Evolutionary conservation across 2,888 invertebrate genomes (phyloP).

Genomic region (Aphidius colemani): DNA sequence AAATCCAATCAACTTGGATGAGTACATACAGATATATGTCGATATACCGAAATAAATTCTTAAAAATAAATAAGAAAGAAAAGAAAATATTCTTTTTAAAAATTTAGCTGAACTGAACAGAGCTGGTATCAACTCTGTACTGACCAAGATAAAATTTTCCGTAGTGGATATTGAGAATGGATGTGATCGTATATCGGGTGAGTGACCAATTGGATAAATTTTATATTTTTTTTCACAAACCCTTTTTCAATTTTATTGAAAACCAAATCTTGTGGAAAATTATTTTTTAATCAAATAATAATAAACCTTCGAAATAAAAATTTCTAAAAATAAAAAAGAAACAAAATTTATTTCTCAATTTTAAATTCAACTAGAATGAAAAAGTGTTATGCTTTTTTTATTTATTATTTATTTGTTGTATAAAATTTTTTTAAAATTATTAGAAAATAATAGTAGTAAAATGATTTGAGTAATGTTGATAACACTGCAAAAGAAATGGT

Average conservation of each 20-base stretch:
- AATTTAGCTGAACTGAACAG: background rate
- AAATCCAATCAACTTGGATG: no score
- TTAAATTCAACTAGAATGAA: no score
- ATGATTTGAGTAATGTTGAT: background rate
- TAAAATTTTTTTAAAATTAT: background rate
- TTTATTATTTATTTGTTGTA: background rate
- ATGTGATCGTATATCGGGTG: constrained; percentile 11
- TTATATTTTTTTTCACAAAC: background rate
- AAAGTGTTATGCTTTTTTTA: background rate
- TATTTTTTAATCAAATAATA: constrained; percentile 5
- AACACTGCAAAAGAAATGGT: background rate
- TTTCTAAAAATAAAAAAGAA: background rate
- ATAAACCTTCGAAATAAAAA: background rate
- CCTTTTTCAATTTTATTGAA: constrained; percentile 11
- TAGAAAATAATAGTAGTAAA: no score
- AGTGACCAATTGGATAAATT: constrained; percentile 16
- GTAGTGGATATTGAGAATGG: background rate
- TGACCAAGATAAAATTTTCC: constrained; percentile 12
- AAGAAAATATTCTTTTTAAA: no score
- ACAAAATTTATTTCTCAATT: no score
- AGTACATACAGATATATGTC: no score
- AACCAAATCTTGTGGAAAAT: constrained; percentile 13
- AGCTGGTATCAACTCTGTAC: constrained; percentile 11
- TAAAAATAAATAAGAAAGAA: no score
- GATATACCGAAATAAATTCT: no score